phyloP scores from a whole-genome alignment of 2,888 invertebrate genomes.

The Cataglyphis cursor region DNA sequence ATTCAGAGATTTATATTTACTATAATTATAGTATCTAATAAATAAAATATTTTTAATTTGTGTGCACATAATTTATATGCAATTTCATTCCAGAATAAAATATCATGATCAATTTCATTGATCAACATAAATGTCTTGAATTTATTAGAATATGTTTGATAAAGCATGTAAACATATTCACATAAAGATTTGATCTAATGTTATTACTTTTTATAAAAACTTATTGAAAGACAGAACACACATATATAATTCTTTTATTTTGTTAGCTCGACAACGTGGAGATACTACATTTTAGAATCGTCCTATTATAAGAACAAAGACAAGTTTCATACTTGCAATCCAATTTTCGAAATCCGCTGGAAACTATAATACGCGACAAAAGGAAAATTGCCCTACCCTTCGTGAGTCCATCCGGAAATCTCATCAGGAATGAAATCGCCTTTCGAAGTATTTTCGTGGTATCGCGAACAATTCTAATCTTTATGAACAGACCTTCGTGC shows the following conservation, averaged over 20 bases:
- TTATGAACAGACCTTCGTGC: slow-evolving; percentile 9
- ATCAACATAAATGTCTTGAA: background rate
- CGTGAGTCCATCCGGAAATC: slow-evolving; percentile 19
- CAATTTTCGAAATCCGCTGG: slow-evolving; percentile 41
- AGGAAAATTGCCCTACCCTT: background rate
- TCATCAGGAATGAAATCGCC: slow-evolving; percentile 4
- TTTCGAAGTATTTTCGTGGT: slow-evolving; percentile 20
- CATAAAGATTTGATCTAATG: background rate
- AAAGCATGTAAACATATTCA: background rate
- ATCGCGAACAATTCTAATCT: slow-evolving; percentile 29
- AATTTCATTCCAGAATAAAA: background rate
- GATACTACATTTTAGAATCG: slow-evolving; percentile 1
- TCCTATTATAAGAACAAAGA: slow-evolving; percentile 30
- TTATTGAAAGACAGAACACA: background rate
- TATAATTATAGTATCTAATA: slow-evolving; percentile 9
- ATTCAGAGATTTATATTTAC: background rate
- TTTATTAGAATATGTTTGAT: background rate
- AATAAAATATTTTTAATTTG: slow-evolving; percentile 6
- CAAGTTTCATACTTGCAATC: slow-evolving; percentile 23
- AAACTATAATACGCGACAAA: slow-evolving; percentile 24
- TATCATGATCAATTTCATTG: background rate
- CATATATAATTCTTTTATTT: background rate
- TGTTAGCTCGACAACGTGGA: slow-evolving; percentile 2
- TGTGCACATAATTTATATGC: background rate
- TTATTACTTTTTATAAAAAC: slow-evolving; percentile 16